phyloP scores from a whole-genome alignment of 1,140 invertebrate genomes.

The Diabrotica virgifera region DNA sequence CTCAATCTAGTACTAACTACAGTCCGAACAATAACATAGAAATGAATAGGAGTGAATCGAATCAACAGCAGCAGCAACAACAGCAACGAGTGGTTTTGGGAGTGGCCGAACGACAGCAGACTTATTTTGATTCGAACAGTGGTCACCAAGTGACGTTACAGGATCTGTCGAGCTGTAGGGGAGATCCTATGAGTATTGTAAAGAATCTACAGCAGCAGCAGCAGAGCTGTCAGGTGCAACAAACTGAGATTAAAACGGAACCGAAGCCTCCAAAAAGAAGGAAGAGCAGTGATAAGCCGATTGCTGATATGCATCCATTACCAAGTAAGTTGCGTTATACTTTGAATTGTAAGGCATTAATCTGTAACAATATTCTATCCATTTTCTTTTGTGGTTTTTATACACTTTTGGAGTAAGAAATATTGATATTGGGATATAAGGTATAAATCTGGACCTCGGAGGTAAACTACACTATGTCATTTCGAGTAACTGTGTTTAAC shows the following conservation, averaged over 20 bases:
- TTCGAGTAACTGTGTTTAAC: too few relatives aligned
- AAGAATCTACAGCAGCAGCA: constrained; percentile 66
- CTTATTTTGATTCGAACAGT: constrained; percentile 55
- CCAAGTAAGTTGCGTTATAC: constrained; percentile 21
- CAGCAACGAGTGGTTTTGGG: constrained; percentile 19
- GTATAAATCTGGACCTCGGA: too few relatives aligned
- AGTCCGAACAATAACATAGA: constrained; percentile 29
- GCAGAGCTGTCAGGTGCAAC: constrained; percentile 59
- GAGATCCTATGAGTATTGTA: constrained; percentile 71
- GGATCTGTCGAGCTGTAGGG: constrained; percentile 67
- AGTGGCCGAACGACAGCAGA: constrained; percentile 41
- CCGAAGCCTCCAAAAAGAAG: constrained; percentile 49
- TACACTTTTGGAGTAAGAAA: too few relatives aligned
- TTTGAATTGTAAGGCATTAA: too few relatives aligned
- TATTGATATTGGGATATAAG: too few relatives aligned
- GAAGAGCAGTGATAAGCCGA: constrained; percentile 55
- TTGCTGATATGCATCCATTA: constrained; percentile 24
- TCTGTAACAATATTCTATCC: too few relatives aligned
- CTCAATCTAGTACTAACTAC: constrained; percentile 25
- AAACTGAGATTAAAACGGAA: constrained; percentile 50
- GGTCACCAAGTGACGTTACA: constrained; percentile 57
- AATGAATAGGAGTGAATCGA: constrained; percentile 13
- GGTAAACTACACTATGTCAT: too few relatives aligned
- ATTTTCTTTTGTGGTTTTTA: too few relatives aligned
- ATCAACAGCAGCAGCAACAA: not conserved